A percentile compares a stretch with the other conserved stretches of the same genome.
phyloP scores from a whole-genome alignment of 2,113 vertebrate genomes.

The Equus quagga region DNA sequence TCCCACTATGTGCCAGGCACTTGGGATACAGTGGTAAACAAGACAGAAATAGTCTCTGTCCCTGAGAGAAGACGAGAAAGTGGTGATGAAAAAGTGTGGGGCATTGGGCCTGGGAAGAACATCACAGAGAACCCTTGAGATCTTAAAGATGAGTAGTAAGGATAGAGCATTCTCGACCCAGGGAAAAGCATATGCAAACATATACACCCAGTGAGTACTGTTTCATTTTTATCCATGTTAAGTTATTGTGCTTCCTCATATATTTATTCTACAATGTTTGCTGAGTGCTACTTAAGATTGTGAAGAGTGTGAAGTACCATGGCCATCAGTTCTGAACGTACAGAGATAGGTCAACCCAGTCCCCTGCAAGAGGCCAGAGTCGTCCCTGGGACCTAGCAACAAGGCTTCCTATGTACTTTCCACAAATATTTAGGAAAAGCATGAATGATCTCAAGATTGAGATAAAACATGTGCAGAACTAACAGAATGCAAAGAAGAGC shows the following conservation, averaged over 20 bases:
- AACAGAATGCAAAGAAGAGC: not conserved
- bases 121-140: not conserved
- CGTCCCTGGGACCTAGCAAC: not conserved
- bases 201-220: not conserved
- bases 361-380: not conserved
- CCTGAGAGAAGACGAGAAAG: not conserved
- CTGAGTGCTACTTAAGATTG: not conserved
- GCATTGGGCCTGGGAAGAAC: not conserved
- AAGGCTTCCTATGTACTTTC: not conserved
- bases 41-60: not conserved
- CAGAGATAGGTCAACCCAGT: not conserved
- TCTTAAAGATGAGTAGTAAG: not conserved
- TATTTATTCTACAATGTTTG: not conserved
- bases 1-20: not conserved
- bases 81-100: not conserved
- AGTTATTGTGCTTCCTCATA: not conserved
- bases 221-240: not conserved
- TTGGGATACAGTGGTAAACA: not conserved
- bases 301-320: not conserved
- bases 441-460: not conserved
- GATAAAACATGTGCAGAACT: not conserved
- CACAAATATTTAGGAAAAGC: not conserved
- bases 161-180: constrained; percentile 4
- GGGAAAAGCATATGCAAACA: not conserved
- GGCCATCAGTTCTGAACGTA: not conserved